A percentile compares a stretch with the other conserved stretches of the same genome.
phyloP scores from a whole-genome alignment of 2,888 invertebrate genomes.

The Drosophila parthenogenetica region DNA sequence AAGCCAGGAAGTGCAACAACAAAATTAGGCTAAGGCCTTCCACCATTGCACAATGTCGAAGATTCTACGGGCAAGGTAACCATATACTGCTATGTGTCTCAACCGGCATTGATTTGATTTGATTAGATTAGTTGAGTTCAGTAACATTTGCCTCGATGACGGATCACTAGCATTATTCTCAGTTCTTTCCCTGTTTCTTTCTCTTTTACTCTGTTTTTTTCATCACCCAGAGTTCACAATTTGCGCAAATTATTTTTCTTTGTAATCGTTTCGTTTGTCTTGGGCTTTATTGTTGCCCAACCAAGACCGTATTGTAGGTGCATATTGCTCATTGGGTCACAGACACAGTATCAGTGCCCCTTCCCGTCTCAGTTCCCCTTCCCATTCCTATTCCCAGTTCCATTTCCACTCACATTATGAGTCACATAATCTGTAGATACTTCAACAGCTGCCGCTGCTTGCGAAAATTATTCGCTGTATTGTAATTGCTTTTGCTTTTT shows the following conservation, averaged over 20 bases:
- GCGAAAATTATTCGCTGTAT: conserved; percentile 64
- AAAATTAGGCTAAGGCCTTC: conserved; percentile 61
- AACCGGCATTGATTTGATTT: conserved; percentile 66
- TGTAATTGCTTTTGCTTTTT: conserved; percentile 61
- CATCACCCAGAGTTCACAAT: conserved; percentile 36
- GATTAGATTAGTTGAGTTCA: conserved; percentile 65
- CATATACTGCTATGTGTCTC: conserved; percentile 40
- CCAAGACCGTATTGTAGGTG: conserved; percentile 64
- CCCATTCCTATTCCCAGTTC: neutral
- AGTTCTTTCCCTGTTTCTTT: conserved; percentile 19
- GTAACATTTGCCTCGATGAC: conserved; percentile 72
- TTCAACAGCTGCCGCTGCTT: conserved; percentile 54
- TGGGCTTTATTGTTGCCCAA: conserved; percentile 68
- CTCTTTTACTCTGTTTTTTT: conserved; percentile 9
- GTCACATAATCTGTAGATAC: conserved; percentile 57
- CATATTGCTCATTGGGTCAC: conserved; percentile 78
- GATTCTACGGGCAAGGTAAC: conserved; percentile 50
- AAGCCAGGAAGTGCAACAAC: conserved; percentile 75
- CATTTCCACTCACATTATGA: conserved; percentile 54
- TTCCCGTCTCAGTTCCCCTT: neutral
- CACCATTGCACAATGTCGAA: conserved; percentile 50
- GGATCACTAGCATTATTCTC: conserved; percentile 59
- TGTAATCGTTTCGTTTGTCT: conserved; percentile 74
- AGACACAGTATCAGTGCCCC: conserved; percentile 43
- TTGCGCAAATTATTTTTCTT: conserved; percentile 79